Evolutionary conservation across 2,113 vertebrate species (phyloP), one percentile per base, ranked within the genome.

Genomic region (Notarius lentiginosus): DNA sequence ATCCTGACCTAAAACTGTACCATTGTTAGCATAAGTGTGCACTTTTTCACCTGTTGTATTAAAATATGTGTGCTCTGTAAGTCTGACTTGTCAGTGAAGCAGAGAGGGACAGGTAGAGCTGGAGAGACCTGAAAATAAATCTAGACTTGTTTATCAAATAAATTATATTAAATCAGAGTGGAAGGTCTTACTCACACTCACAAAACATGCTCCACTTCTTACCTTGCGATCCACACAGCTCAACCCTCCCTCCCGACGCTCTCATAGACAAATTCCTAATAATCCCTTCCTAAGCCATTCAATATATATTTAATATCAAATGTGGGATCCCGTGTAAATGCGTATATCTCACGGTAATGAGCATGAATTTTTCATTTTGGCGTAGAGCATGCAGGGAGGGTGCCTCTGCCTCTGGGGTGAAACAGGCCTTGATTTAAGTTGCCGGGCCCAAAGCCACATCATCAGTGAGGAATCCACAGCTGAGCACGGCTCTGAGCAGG

Each of bases 391-490:
- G 75, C 14, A 83, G 76, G 83, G 58, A 87, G 86, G 61, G 65
- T 84, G 84, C 34, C 30, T 84, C 82, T 88, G 56, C 75, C 56
- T 86, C 56, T 85, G 66, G 84, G 30, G 86, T 1, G 18, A 84
- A 83, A 86, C 68, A 83, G 84, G 51, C 75, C 49, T 66, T 87
- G 63, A 86, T 80, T 88, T 88, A 84, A 34, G 47, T 51, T 68
- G 72, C 58, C n/a, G 58, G 84, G 79, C 58, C 72, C 58, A 86
- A 84, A 86, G 53, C 76, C 72, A 86, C 85, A 66, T 90, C 89
- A 88, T 77, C 82, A 84, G 76, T 58, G 68, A 82, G 82, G 84
- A 90, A 90, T 90, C 60, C 76, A 77, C 66, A 88, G 86, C 79
- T 86, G 79, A 89, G 34, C 66, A 55, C 22, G 41, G 72, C 60